Evolutionary conservation across 2,113 vertebrate genomes (phyloP).

Genomic region (Rhinopomastus cyanomelas): DNA sequence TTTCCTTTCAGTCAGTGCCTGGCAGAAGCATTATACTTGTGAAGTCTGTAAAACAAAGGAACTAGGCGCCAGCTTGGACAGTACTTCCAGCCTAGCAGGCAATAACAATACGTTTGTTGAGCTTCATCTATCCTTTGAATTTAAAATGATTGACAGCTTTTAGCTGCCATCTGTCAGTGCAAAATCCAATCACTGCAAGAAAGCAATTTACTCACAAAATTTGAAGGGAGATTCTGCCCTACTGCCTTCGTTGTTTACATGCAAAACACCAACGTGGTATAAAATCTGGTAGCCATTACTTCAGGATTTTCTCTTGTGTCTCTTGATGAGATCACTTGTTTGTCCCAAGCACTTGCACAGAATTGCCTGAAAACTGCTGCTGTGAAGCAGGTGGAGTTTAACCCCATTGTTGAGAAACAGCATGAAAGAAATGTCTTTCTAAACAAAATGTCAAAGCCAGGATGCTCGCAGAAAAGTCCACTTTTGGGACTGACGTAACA

Average conservation of each 20-base stretch:
- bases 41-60: conserved; percentile 17
- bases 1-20: not conserved
- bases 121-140: conserved; percentile 35
- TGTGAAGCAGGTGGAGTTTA: not conserved
- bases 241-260: conserved; percentile 22
- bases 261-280: not conserved
- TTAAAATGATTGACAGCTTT: conserved; percentile 53
- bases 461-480: not conserved
- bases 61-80: not conserved
- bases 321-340: not conserved
- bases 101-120: conserved; percentile 25
- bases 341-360: not conserved
- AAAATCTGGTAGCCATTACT: not conserved
- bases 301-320: not conserved
- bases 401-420: not conserved
- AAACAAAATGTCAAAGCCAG: not conserved
- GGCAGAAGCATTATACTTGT: not conserved
- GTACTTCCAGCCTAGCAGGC: conserved; percentile 38
- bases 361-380: not conserved
- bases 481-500: not conserved
- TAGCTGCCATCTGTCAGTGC: conserved; percentile 52
- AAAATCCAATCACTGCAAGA: conserved; percentile 45
- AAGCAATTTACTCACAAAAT: conserved; percentile 41
- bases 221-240: not conserved
- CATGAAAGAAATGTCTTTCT: not conserved